Evolutionary conservation across 2,888 invertebrate genomes (phyloP), one percentile per base, ranked within the genome.

Genomic region (Tetropium fuscum): DNA sequence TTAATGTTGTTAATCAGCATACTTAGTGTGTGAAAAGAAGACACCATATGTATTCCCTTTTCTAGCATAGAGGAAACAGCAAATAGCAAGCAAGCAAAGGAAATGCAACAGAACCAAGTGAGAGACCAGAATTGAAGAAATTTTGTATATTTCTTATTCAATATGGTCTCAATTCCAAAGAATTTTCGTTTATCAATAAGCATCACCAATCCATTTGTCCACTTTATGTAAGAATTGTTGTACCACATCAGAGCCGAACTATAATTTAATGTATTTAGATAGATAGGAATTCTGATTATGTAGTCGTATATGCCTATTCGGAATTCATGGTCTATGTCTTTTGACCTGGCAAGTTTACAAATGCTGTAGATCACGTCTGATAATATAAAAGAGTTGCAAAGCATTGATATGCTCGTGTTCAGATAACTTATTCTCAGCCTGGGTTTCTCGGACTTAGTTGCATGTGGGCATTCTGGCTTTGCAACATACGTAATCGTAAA

Each of bases 391-490:
- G 16, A 25, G 19, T 43, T 34, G 22, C 43, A 57, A 10, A 16
- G 8, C 3, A 11, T 15, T 8, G 57, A 27, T 11, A 49, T 13
- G 1, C 10, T 16, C 2, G 40, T 49, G 7, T 16, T 43, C 7
- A 25, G 2, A 6, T 6, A 1, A 13, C 27, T 57, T 22, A 15
- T 3, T 22, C 15, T 1, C 6, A 57, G 25, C 34, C 25, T 32
- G 1, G 40, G 44, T 19, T 41, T 58, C 3, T 32, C 20, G 4
- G 16, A 36, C n/a, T 51, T 48, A 19, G 36, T 22, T 8, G 15
- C 30, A 16, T 66, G 66, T 3, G 59, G 59, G 25, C 66, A 66
- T 38, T 59, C 47, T 5, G 49, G 32, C 10, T 30, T 47, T n/a
- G 45, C 59, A 16, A 66, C 36, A 10, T 51, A 47, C 36, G 40